Evolutionary conservation across 1,140 invertebrate species (phyloP), one percentile per base, ranked within the genome.

Genomic region (Gryon sp.): DNA sequence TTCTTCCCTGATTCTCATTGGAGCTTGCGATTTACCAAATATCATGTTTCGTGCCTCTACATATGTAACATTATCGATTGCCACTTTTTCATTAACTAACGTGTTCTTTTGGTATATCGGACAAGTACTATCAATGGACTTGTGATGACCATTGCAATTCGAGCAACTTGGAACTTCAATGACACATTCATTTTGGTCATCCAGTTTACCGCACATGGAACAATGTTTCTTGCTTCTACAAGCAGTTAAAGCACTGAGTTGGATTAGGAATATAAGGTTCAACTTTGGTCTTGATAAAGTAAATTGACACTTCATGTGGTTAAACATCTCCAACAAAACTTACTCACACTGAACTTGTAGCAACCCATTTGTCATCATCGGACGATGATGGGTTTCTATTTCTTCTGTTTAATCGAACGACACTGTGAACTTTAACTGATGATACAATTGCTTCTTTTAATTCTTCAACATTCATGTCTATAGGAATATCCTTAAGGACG

Each of bases 121-220:
- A 30, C 66, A 77, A 0, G 1, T 4, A 0, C 0, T 22, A 9
- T 60, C 53, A 0, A 48, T 38, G 0, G 53, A 68, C 16, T 59
- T 78, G 11, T 78, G 75, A 14, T 24, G 6, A 0, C 24, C 63
- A n/a, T 45, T 57, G 16, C 75, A 77, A 18, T 77, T 77, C 0
- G 26, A 36, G 22, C 66, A 77, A 34, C 7, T 72, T 0, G 60
- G 60, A 0, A 8, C 22, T 1, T 7, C 0, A 0, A 7, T 20
- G 0, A 11, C 8, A 11, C 62, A 68, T 0, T 8, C 8, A 5
- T 12, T 9, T 4, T 45, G 38, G 30, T 68, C 62, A 16, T 57
- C 2, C 7, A 30, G n/a, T 7, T 69, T 22, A 4, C 76, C 63
- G 30, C 63, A 78, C 14, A 60, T 28, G 0, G 18, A 20, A 14